Percentiles rank a stretch among this genome's conserved stretches.
phyloP scores from a whole-genome alignment of 2,797 vertebrate species.

The Pseudochirops corinnae region DNA sequence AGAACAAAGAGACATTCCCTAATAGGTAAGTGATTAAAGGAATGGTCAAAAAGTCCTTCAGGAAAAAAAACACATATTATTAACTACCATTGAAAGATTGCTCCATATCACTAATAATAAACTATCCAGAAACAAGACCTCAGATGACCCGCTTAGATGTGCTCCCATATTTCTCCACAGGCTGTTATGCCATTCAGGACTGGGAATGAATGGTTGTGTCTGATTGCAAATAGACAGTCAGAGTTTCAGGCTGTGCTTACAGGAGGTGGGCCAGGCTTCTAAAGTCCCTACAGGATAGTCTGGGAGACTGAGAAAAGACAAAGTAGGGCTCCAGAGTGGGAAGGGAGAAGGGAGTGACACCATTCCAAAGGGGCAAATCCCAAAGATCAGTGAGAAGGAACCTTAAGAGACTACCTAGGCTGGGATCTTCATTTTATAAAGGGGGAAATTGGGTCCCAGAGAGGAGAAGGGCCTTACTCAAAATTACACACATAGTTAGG shows the following conservation, averaged over 20 bases:
- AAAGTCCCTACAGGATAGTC: not conserved
- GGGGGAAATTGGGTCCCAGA: not conserved
- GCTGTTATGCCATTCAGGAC: not conserved
- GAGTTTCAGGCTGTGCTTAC: not conserved
- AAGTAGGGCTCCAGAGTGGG: not conserved
- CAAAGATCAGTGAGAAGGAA: not conserved
- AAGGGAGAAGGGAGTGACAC: not conserved
- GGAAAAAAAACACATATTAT: not conserved
- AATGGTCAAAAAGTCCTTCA: not conserved
- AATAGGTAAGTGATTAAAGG: not conserved
- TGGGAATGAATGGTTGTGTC: not conserved
- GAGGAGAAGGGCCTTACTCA: not conserved
- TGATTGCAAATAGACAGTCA: not conserved
- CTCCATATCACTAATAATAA: not conserved
- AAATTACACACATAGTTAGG: not conserved
- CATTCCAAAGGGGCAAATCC: not conserved
- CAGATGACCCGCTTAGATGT: not conserved
- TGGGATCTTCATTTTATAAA: not conserved
- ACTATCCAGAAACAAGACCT: not conserved
- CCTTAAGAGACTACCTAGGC: not conserved
- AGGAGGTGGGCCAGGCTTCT: not conserved
- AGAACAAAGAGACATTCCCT: not conserved
- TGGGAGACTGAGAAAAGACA: not conserved
- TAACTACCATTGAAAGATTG: not conserved
- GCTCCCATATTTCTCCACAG: not conserved